Percentiles rank a stretch among this genome's conserved stretches.
These are phyloP conservation scores for Amaurobius ferox DNA, from an alignment of 2,888 invertebrate genomes.

Conservation along the genomic window DNA sequence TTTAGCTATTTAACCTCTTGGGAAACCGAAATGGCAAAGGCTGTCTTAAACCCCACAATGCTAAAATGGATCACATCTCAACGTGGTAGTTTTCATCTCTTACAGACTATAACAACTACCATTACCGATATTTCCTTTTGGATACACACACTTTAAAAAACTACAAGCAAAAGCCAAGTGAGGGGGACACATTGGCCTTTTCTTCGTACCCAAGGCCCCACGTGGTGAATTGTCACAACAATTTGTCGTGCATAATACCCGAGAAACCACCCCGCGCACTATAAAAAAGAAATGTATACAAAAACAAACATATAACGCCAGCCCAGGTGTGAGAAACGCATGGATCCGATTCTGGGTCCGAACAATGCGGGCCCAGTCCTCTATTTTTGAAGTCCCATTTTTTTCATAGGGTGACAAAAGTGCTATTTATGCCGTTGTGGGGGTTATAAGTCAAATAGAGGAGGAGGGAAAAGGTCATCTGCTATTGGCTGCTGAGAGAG, in stretches of 20 bases:
- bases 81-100: not conserved
- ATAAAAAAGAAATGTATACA: slow-evolving; percentile 36
- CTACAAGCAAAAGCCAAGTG: not conserved
- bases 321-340: slow-evolving; percentile 67
- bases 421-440: slow-evolving; percentile 28
- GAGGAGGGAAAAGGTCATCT: slow-evolving; percentile 30
- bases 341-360: slow-evolving; percentile 11
- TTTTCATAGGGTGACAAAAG: slow-evolving; percentile 9
- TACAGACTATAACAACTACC: not conserved
- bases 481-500: slow-evolving; percentile 28
- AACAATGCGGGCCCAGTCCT: slow-evolving; percentile 19
- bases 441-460: slow-evolving; percentile 50
- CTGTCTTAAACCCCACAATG: no score
- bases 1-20: no score
- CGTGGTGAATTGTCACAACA: slow-evolving; percentile 70
- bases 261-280: slow-evolving; percentile 60
- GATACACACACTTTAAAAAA: not conserved
- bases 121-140: not conserved
- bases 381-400: not conserved
- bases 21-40: no score
- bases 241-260: slow-evolving; percentile 67
- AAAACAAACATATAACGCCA: slow-evolving; percentile 60
- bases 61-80: not conserved
- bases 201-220: slow-evolving; percentile 49
- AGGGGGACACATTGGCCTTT: not conserved